Conservation (phyloP, 2,113 vertebrate species). For the Embiotoca jacksoni region DNA sequence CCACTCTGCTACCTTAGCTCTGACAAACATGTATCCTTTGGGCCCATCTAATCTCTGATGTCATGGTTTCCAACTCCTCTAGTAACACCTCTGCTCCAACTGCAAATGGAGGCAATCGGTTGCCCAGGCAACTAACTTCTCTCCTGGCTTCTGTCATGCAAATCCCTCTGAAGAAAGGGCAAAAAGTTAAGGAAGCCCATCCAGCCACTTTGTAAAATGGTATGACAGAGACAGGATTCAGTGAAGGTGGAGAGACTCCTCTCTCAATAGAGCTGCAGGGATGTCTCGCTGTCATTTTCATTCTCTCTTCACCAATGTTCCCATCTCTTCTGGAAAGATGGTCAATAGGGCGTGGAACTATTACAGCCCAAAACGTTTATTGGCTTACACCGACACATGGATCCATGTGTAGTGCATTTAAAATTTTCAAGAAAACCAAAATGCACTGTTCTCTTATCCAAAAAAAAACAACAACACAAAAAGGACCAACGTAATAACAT, state of each 20-base stretch:
- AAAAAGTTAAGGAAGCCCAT: slow-evolving; percentile 79
- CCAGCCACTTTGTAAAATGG: slow-evolving; percentile 71
- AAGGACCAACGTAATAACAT: slow-evolving; percentile 54
- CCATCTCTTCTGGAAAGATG: slow-evolving; percentile 46
- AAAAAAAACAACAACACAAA: slow-evolving; percentile 23
- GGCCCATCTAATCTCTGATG: slow-evolving; percentile 73
- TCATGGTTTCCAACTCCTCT: slow-evolving; percentile 73
- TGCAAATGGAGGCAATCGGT: slow-evolving; percentile 83
- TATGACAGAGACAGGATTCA: slow-evolving; percentile 65
- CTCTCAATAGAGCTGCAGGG: slow-evolving; percentile 57
- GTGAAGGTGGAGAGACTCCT: slow-evolving; percentile 54
- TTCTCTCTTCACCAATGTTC: slow-evolving; percentile 52
- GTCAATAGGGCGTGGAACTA: slow-evolving; percentile 32
- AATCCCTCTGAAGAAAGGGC: slow-evolving; percentile 75
- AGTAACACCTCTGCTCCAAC: slow-evolving; percentile 81
- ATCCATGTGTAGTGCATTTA: slow-evolving; percentile 9
- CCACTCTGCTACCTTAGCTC: slow-evolving; percentile 53
- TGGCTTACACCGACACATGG: slow-evolving; percentile 23
- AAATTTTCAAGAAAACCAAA: slow-evolving; percentile 27
- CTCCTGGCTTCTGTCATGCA: slow-evolving; percentile 80
- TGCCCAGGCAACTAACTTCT: slow-evolving; percentile 81
- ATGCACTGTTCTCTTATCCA: slow-evolving; percentile 42
- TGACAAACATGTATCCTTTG: slow-evolving; percentile 71
- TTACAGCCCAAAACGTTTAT: slow-evolving; percentile 25
- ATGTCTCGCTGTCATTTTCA: slow-evolving; percentile 45